Percentiles rank a stretch among this genome's conserved stretches.
These are phyloP conservation scores for Sinocyclocheilus maitianheensis DNA, from an alignment of 2,113 vertebrate species.

Conservation along the genomic window DNA sequence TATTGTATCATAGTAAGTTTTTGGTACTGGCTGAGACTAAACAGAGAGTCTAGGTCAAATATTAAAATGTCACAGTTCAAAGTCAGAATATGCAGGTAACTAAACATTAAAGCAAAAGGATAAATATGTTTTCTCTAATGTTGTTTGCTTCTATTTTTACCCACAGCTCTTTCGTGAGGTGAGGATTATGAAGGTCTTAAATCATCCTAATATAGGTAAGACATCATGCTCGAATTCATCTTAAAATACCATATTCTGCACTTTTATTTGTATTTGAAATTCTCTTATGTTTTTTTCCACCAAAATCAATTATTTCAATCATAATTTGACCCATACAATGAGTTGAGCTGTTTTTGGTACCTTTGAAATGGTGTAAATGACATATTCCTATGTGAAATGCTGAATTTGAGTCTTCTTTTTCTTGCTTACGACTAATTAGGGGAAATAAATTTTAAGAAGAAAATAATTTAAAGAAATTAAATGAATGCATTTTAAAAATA, in stretches of 20 bases:
- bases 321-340: not conserved
- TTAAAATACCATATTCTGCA: not conserved
- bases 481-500: not conserved
- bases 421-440: not conserved
- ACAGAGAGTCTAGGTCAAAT: too few species aligned
- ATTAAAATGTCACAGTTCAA: too few species aligned
- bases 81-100: not conserved
- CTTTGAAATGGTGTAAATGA: not conserved
- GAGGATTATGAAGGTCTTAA: conserved; percentile 48
- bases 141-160: not conserved
- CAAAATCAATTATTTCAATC: not conserved
- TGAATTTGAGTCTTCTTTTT: not conserved
- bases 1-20: not conserved
- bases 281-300: not conserved
- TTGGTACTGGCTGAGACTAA: not conserved
- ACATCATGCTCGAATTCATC: not conserved
- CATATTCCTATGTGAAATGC: not conserved
- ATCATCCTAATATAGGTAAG: conserved; percentile 51
- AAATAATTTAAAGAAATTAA: not conserved
- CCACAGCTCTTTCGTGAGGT: conserved; percentile 50
- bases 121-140: not conserved
- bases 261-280: not conserved
- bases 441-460: not conserved
- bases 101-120: not conserved
- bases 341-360: not conserved